Conservation (phyloP, 2,797 vertebrate species). For the Tamandua tetradactyla region DNA sequence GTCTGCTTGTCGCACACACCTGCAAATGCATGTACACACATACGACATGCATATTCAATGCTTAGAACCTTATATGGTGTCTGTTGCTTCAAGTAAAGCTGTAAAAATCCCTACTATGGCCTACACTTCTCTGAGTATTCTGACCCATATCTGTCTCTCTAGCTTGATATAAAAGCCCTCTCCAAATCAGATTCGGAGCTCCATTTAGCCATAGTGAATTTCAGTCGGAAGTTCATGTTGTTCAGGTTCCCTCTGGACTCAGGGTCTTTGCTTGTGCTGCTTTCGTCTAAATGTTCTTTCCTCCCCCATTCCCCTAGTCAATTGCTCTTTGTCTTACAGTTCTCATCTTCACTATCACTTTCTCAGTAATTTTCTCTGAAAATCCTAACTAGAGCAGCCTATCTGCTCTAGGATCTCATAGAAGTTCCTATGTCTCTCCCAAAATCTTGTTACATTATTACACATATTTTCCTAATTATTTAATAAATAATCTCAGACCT, state of each 20-base stretch:
- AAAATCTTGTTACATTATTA: background rate
- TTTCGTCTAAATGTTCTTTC: background rate
- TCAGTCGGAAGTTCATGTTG: background rate
- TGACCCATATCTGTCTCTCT: background rate
- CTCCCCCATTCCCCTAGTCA: background rate
- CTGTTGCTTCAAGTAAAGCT: background rate
- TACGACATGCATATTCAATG: no score
- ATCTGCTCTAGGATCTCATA: background rate
- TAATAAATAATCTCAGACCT: background rate
- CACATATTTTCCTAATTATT: background rate
- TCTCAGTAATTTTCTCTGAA: background rate
- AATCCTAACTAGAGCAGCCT: background rate
- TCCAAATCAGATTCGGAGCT: background rate
- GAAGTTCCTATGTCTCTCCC: background rate
- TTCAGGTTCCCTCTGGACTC: background rate
- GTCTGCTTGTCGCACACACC: background rate
- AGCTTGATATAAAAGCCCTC: background rate
- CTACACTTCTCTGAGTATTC: background rate
- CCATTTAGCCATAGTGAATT: background rate
- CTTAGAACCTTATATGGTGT: background rate
- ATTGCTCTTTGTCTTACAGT: background rate
- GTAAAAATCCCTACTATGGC: rapidly evolving
- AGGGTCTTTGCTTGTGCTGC: background rate
- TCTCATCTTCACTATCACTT: background rate
- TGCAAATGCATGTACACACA: background rate